Evolutionary conservation across 2,797 vertebrate genomes (phyloP), one percentile per base, ranked within the genome.

Genomic region (Clarias pachynema): DNA sequence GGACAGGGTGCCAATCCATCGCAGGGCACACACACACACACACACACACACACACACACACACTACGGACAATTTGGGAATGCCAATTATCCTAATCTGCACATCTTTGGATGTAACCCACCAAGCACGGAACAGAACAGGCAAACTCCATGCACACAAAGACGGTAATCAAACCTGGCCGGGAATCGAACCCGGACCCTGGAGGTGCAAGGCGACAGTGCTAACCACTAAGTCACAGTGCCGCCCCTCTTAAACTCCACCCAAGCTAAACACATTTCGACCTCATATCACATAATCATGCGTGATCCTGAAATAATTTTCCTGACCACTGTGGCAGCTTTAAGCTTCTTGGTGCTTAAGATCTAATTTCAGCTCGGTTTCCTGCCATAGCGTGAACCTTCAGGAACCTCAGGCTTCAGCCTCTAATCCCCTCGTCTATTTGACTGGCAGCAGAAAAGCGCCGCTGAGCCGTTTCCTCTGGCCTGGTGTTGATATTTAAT

Each of bases 361-460:
- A 77, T 73, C 81, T 82, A 84, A 85, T 87, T 85, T 82, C 73
- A 65, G 73, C 63, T 85, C 29, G 14, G 68, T 74, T 68, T 72
- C 31, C 26, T n/a, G 15, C 69, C 75, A 37, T 53, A 40, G 18
- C 44, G 12, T 31, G 26, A 75, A 83, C 81, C n/a, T 85, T 31
- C 66, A 85, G 60, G 57, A 69, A 62, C 84, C 53, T 40, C 72
- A 10, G 74, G 44, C 59, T 57, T 79, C 73, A 83, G 57, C 22
- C 44, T 57, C 66, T 84, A 80, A 83, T 86, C 85, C 63, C 37
- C 49, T 82, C 31, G 22, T 83, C 74, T 57, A 44, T 73, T 63
- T 79, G 57, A 73, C 59, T 44, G 14, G 68, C 66, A 34, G 22
- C 24, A 62, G 73, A 40, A 79, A 83, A 56, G 77, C 37, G 1